Evolutionary conservation across 1,140 invertebrate species (phyloP), one percentile per base, ranked within the genome.

Genomic region (Archivesica marissinica): DNA sequence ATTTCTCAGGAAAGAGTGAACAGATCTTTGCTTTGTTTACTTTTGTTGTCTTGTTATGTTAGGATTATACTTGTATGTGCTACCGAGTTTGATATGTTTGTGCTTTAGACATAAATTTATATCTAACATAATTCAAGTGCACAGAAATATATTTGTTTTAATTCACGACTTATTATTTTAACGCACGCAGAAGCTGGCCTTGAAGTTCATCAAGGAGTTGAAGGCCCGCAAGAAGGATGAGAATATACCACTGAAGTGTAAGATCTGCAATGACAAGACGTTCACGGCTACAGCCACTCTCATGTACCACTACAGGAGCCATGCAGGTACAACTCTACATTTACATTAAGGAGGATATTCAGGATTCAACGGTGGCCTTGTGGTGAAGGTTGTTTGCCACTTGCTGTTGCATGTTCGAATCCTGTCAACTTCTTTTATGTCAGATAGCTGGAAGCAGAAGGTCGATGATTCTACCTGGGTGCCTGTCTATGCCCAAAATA

Each of bases 261-360:
- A 95, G 70, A 96, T 96, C 56, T 96, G 96, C 87, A 94, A 95
- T 84, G 94, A 95, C 30, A 95, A 96, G 78, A 95, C 94, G 74
- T 96, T 96, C 87, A 96, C 96, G 23, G 96, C 96, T 15, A 95
- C 95, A 35, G 96, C 96, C 28, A 96, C 96, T 7, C 93, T 96
- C 0, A 95, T 96, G 68, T 96, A 95, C 44, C 96, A 96, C 90
- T 96, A 96, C 89, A 92, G 96, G 41, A 96, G 96, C 89, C 96
- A 96, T 92, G 96, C 96, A 52, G 96, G 95, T 94, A 47, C 17
- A 47, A 47, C 17, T 9, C 41, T 9, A 17, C 7, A 47, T 47
- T 47, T 47, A 47, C 7, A 17, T 59, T 7, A 7, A 59, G 28
- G 13, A 50, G n/a, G n/a, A 50, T 50, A n/a, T 50, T 13, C 13